A percentile compares a stretch with the other conserved stretches of the same genome.
Evolutionary conservation across 2,888 invertebrate genomes (phyloP).

Genomic region (Pyrgus malvae): DNA sequence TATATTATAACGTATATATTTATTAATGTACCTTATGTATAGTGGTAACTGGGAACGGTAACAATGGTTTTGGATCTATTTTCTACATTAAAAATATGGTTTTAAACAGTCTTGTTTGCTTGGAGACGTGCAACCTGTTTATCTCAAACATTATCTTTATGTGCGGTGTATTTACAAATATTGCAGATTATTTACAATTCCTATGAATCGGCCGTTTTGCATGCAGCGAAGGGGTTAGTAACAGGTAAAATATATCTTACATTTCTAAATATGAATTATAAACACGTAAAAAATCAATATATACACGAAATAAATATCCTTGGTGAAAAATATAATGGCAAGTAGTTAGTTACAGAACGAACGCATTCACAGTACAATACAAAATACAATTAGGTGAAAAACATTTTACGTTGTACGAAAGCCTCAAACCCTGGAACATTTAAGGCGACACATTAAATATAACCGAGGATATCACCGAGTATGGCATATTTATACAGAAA

Average conservation of each 20-base stretch:
- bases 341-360: slow-evolving; percentile 72
- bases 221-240: slow-evolving; percentile 60
- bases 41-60: slow-evolving; percentile 58
- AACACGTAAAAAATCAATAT: slow-evolving; percentile 37
- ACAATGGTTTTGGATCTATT: slow-evolving; percentile 46
- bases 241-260: slow-evolving; percentile 51
- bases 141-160: slow-evolving; percentile 15
- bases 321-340: slow-evolving; percentile 78
- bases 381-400: slow-evolving; percentile 48
- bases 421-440: slow-evolving; percentile 69
- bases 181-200: slow-evolving; percentile 61
- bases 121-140: slow-evolving; percentile 42
- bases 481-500: slow-evolving; percentile 69
- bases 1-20: slow-evolving; percentile 38
- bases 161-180: slow-evolving; percentile 66
- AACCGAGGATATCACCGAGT: slow-evolving; percentile 65
- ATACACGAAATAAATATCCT: slow-evolving; percentile 68
- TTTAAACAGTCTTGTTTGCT: slow-evolving; percentile 62
- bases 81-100: slow-evolving; percentile 46
- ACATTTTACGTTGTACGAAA: slow-evolving; percentile 44
- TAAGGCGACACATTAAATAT: slow-evolving; percentile 53
- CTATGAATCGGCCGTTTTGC: slow-evolving; percentile 45
- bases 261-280: slow-evolving; percentile 49
- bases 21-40: slow-evolving; percentile 43
- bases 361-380: slow-evolving; percentile 48